Conservation (phyloP, 2,888 invertebrate species). For the Adelognathus sp. region DNA sequence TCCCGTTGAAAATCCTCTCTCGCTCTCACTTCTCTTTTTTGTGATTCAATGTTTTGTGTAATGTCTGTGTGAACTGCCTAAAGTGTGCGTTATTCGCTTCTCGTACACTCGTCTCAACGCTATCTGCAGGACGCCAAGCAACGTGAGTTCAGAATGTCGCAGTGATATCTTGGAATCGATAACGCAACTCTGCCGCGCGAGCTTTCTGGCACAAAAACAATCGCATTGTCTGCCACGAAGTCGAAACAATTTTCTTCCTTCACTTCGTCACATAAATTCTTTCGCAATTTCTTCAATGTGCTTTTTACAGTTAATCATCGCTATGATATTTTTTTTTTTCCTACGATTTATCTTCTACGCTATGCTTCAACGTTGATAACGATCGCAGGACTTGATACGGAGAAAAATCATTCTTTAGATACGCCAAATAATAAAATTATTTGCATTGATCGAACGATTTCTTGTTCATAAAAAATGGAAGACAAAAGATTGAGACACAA, state of each 20-base stretch:
- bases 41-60: no score
- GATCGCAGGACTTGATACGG: no score
- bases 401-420: no score
- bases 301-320: no score
- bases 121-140: slow-evolving; percentile 71
- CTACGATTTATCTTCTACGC: no score
- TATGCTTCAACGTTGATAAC: no score
- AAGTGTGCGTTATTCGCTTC: slow-evolving; percentile 12
- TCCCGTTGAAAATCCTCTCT: slow-evolving; percentile 65
- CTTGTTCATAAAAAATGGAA: no score
- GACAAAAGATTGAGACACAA: no score
- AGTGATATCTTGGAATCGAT: slow-evolving; percentile 76
- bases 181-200: slow-evolving; percentile 63
- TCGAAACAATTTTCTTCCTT: not conserved
- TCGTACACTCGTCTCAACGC: slow-evolving; percentile 42
- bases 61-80: slow-evolving; percentile 24
- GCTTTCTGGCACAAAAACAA: slow-evolving; percentile 58
- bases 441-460: no score
- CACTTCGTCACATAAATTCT: not conserved
- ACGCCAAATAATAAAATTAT: no score
- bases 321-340: not conserved
- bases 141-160: slow-evolving; percentile 65
- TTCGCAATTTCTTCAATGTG: not conserved
- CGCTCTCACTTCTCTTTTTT: slow-evolving; percentile 52
- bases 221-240: slow-evolving; percentile 20